These are phyloP conservation scores for Nephrotoma appendiculata DNA, from an alignment of 2,888 invertebrate genomes.

Conservation along the genomic window DNA sequence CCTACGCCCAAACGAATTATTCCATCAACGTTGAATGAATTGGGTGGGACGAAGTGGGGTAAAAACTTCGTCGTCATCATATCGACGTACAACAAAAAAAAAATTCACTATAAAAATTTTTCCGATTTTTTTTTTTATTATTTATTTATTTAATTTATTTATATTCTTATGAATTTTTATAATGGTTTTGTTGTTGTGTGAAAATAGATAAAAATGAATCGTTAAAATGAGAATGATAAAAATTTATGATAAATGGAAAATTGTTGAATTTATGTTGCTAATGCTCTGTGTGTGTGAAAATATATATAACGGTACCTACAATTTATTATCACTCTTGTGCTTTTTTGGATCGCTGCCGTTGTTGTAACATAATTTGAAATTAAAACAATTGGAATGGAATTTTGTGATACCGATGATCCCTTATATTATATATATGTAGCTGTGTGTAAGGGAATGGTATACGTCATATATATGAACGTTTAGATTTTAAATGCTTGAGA, in stretches of 20 bases:
- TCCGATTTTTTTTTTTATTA: background rate
- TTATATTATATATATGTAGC: background rate
- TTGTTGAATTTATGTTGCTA: background rate
- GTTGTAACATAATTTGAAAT: background rate
- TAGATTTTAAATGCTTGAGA: background rate
- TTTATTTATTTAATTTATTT: background rate
- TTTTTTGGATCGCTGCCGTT: background rate
- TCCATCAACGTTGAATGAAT: background rate
- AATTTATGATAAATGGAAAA: background rate
- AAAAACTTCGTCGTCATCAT: background rate
- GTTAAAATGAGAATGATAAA: background rate
- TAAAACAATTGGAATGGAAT: background rate
- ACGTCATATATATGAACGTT: background rate
- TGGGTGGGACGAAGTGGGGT: background rate
- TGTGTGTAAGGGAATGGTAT: too few relatives aligned
- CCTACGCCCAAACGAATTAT: background rate
- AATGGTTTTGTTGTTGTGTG: background rate
- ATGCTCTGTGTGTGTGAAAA: background rate
- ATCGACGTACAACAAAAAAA: background rate
- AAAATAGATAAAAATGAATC: constrained; percentile 1
- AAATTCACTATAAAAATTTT: background rate
- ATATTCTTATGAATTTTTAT: background rate
- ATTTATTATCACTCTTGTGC: background rate
- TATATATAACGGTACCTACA: background rate
- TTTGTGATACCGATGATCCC: background rate